Base-by-base conservation (phyloP, 2,888 invertebrate species). In the Mythimna loreyi region DNA sequence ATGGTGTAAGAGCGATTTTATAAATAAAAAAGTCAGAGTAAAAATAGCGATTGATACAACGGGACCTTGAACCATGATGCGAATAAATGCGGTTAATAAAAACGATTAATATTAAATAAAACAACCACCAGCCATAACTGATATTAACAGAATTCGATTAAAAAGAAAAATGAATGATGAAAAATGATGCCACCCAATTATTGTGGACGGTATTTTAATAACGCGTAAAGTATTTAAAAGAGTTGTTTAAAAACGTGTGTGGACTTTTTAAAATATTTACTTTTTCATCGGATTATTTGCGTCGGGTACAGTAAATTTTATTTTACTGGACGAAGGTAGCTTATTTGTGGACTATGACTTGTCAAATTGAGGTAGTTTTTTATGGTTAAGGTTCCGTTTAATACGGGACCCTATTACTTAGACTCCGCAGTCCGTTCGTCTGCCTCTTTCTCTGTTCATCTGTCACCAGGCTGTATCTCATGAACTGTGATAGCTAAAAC, bases 221-320 rank as follows among this genome's bases (percentile, higher is more conserved):
- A 75, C 62, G 62, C 72, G 66, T 67, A 71, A 67, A 72, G 71
- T 69, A 78, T 79, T 84, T 82, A 76, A 79, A 82, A 82, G 79
- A 73, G 68, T 66, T 73, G 72, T 71, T 53, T 60, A 71, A 71
- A 72, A 70, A 67, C 40, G 52, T 28, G 80, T 58, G 60, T 52
- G 76, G 61, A 66, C 65, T 56, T 80, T 77, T 80, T 57, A 50
- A 79, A 66, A 70, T 77, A 78, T 81, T 86, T 84, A 87, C 56
- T 28, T 55, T 65, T 61, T 45, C 63, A 58, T 8, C 63, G 65
- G 58, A 52, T 75, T 63, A 74, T 79, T 75, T 64, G 49, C 65
- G 47, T 83, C 36, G 36, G 47, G 23, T 21, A 47, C 30, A 28
- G 62, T 59, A 57, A 73, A 74, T 60, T 53, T 59, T 2, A 55